Percentiles rank a stretch among this genome's conserved stretches.
phyloP scores from a whole-genome alignment of 2,113 vertebrate species.

The Tautogolabrus adspersus region DNA sequence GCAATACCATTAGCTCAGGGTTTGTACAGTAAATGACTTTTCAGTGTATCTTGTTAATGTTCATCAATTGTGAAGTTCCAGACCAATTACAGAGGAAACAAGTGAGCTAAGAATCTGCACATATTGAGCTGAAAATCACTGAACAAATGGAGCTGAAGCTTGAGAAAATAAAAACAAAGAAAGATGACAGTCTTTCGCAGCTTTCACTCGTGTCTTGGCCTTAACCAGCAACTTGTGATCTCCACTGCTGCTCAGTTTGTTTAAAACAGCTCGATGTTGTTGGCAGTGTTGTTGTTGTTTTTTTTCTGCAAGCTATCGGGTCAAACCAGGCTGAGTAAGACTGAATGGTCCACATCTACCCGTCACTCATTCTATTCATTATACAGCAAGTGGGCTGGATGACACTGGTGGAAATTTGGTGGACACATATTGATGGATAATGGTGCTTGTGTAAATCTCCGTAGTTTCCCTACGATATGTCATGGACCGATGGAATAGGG shows the following conservation, averaged over 20 bases:
- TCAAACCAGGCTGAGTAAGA: constrained; percentile 14
- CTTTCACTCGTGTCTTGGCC: constrained; percentile 25
- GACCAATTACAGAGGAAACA: not conserved
- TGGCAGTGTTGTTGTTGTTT: not conserved
- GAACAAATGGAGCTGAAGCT: constrained; percentile 28
- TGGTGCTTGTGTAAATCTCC: constrained; percentile 20
- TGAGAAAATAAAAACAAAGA: constrained; percentile 30
- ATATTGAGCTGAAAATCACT: not conserved
- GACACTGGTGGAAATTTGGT: constrained; percentile 25
- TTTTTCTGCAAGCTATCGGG: constrained; percentile 1
- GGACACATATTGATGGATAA: constrained; percentile 42
- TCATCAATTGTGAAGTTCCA: not conserved
- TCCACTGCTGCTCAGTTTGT: constrained; percentile 18
- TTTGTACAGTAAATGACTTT: not conserved
- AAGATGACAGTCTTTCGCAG: constrained; percentile 14
- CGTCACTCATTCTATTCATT: constrained; percentile 32
- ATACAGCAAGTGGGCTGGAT: not conserved
- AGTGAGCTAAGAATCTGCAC: constrained; percentile 6
- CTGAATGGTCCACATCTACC: constrained; percentile 2
- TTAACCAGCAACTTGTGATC: constrained; percentile 27
- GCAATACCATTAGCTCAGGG: constrained; percentile 2
- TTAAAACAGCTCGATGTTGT: constrained; percentile 4
- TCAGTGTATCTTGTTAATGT: constrained; percentile 7
- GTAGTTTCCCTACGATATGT: constrained; percentile 22
- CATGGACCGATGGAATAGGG: not conserved